A percentile compares a stretch with the other conserved stretches of the same genome.
Evolutionary conservation across 2,113 vertebrate genomes (phyloP).

Genomic region (Brachypteracias leptosomus): DNA sequence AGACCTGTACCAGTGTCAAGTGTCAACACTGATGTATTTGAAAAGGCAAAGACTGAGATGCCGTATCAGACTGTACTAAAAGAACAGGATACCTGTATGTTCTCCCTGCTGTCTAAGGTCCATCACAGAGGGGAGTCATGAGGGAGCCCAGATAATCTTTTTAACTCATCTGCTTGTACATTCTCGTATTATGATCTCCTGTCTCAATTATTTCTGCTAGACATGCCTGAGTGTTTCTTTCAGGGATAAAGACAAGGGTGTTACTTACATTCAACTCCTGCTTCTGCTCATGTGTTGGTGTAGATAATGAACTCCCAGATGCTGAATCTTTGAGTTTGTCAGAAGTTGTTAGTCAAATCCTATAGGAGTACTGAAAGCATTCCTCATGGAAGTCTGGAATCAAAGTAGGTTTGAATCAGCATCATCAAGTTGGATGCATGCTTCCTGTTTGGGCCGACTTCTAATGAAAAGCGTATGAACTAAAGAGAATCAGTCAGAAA

Average conservation of each 20-base stretch:
- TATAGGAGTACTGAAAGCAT: slow-evolving; percentile 49
- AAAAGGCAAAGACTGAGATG: slow-evolving; percentile 50
- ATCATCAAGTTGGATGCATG: neutral
- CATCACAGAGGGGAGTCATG: slow-evolving; percentile 15
- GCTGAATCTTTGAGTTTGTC: slow-evolving; percentile 61
- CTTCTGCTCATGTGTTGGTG: slow-evolving; percentile 23
- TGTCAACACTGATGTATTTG: slow-evolving; percentile 50
- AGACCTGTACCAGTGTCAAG: slow-evolving; percentile 31
- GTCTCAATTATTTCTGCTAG: slow-evolving; percentile 68
- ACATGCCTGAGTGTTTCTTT: slow-evolving; percentile 51
- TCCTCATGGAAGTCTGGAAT: slow-evolving; percentile 50
- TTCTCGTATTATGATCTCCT: slow-evolving; percentile 47
- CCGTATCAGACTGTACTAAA: neutral
- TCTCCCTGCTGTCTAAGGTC: slow-evolving; percentile 38
- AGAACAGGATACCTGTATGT: slow-evolving; percentile 19
- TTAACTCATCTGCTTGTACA: neutral
- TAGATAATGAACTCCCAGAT: slow-evolving; percentile 60
- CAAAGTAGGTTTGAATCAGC: slow-evolving; percentile 64
- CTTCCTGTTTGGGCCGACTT: slow-evolving; percentile 1
- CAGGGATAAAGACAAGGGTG: slow-evolving; percentile 55
- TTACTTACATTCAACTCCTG: slow-evolving; percentile 37
- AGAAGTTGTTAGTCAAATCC: slow-evolving; percentile 61
- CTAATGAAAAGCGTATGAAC: neutral
- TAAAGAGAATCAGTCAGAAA: neutral
- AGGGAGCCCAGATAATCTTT: slow-evolving; percentile 48